Base-by-base conservation (phyloP, 2,797 vertebrate species). In the Darevskia mixta region DNA sequence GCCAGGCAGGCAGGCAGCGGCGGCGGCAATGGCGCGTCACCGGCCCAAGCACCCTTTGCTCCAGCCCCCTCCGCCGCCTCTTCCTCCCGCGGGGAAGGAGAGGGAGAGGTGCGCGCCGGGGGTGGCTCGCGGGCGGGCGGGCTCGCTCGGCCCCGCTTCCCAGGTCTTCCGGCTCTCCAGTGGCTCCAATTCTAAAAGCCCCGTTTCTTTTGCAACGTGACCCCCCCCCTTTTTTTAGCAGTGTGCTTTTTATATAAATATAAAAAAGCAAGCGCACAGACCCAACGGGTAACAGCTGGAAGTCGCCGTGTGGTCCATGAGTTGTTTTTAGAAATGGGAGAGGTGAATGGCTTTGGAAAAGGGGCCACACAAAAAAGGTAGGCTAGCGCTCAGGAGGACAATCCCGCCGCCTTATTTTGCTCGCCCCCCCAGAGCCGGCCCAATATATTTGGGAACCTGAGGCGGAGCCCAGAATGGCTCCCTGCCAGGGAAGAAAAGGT, bases 21-120 rank as follows among this genome's bases (percentile, higher is more conserved):
- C 41, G 20, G 81, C 45, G 35, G 87, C 27, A 32, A 64, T 35
- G 77, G 87, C 82, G 67, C 77, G 69, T 80, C 82, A 35, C 41
- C 27, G 41, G 20, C 55, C 87, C 61, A 27, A 17, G 11, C 87
- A 32, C 15, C 29, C 64, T 71, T n/a, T 43, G 45, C 67, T 29
- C 82, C 82, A 41, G 66, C 82, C 80, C 18, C 49, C 35, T 41
- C 76, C 35, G 55, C 76, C 38, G 45, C 20, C 76, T 45, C 29
- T 69, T 58, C 78, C 71, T 61, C 78, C 86, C 75, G 80, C 87
- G 43, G 6, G 55, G 4, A 29, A 45, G 20, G 32, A 41, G 71
- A 45, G 43, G 64, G 43, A 67, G 43, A 2, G 32, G 43, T 8
- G n/a, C 23, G 5, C 73, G 1, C 38, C 11, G 27, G 61, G 27